Percentiles rank a stretch among this genome's conserved stretches.
phyloP scores from a whole-genome alignment of 2,888 invertebrate genomes.

The Ischnura elegans region DNA sequence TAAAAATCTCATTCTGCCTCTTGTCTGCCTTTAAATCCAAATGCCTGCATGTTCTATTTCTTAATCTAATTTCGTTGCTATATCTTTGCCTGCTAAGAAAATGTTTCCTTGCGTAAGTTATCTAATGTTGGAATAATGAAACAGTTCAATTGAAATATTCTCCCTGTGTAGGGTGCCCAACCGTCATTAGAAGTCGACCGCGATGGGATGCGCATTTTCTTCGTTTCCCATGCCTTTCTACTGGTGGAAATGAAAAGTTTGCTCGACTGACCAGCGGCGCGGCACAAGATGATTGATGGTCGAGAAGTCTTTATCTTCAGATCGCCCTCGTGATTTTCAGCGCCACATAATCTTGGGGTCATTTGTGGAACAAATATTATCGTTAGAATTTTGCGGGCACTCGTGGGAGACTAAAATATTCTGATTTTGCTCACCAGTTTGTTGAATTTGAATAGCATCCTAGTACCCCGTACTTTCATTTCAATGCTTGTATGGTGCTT shows the following conservation, averaged over 20 bases:
- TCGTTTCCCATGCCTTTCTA: not conserved
- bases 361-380: not conserved
- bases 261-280: not conserved
- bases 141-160: not conserved
- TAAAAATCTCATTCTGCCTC: too few species aligned
- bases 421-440: not conserved
- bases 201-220: not conserved
- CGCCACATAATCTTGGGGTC: not conserved
- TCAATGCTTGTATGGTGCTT: not conserved
- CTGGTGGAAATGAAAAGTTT: not conserved
- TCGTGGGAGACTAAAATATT: not conserved
- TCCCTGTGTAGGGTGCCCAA: not conserved
- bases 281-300: not conserved
- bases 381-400: not conserved
- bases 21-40: too few species aligned
- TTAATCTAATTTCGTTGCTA: not conserved
- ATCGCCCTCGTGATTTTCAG: not conserved
- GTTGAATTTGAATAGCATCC: not conserved
- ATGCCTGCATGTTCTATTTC: too few species aligned
- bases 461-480: not conserved
- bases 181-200: not conserved
- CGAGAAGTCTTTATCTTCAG: not conserved
- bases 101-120: not conserved
- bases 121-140: not conserved
- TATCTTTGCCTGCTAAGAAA: not conserved